Evolutionary conservation across 2,113 vertebrate species (phyloP), one percentile per base, ranked within the genome.

Genomic region (Poeciliopsis turrubarensis): DNA sequence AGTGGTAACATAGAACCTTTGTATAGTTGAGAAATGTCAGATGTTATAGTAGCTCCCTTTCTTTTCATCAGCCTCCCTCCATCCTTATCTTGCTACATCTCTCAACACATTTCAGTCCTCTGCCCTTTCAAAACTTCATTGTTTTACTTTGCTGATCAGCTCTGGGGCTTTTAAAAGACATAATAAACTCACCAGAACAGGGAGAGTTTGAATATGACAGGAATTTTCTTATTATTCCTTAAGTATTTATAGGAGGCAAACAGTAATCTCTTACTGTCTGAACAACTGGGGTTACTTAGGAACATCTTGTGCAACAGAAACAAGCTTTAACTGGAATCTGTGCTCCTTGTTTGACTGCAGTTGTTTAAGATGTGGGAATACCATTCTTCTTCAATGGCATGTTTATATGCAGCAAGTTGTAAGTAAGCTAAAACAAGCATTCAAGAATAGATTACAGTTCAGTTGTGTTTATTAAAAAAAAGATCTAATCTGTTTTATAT

Each of bases 1-100:
- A 44, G 75, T 76, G 79, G 83, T 85, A 83, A 77, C n/a, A 62
- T 32, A 17, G 78, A 78, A 80, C 62, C 73, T 79, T 76, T 84
- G 30, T 83, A 41, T 79, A 62, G 80, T 67, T 82, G 73, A 86
- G 84, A 37, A 72, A 69, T 72, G 69, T 44, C 75, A 74, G 78
- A 65, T 75, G 75, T 65, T 66, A 57, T 64, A 14, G 60, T 15
- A 77, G 79, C 22, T 62, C 82, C 73, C 37, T 71, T 39, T 68
- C 68, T 13, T n/a, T 57, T 11, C 32, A 3, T 44, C 30, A 8
- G n/a, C 12, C 39, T 67, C 68, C 34, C 60, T 29, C 39, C 30
- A 32, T n/a, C 15, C 70, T 73, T 51, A 39, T 74, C 60, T 60
- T 47, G 57, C 76, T 73, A 3, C 6, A 60, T 73, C 32, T 26